Conservation (phyloP, 2,797 vertebrate genomes). For the Limosa lapponica region DNA sequence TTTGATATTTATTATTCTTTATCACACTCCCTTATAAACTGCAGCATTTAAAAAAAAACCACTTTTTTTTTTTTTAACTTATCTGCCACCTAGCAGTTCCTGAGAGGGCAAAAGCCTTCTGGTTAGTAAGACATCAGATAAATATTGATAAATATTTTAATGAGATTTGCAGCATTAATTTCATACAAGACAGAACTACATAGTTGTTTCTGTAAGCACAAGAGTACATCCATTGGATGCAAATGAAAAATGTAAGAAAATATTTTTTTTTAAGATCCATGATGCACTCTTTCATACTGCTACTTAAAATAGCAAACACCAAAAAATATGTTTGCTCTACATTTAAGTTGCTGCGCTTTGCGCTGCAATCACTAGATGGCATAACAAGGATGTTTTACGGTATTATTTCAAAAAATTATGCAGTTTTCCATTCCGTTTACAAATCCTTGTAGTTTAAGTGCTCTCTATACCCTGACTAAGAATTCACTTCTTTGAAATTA, state of each 20-base stretch:
- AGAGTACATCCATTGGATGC: background rate
- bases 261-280: background rate
- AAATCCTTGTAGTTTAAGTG: background rate
- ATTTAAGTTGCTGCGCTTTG: background rate
- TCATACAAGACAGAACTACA: background rate
- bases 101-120: background rate
- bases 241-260: background rate
- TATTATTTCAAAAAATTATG: background rate
- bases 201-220: background rate
- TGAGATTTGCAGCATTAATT: background rate
- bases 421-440: background rate
- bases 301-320: background rate
- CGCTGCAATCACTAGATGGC: constrained; percentile 71
- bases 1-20: background rate
- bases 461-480: background rate
- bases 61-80: background rate
- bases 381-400: constrained; percentile 33
- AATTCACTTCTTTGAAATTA: background rate
- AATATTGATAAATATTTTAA: background rate
- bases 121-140: background rate
- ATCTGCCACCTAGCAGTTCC: background rate
- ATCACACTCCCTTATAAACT: background rate
- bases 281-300: background rate
- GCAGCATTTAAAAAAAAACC: background rate
- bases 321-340: background rate